Evolutionary conservation across 2,797 vertebrate species (phyloP), one percentile per base, ranked within the genome.

Genomic region (Syngnathus acus): DNA sequence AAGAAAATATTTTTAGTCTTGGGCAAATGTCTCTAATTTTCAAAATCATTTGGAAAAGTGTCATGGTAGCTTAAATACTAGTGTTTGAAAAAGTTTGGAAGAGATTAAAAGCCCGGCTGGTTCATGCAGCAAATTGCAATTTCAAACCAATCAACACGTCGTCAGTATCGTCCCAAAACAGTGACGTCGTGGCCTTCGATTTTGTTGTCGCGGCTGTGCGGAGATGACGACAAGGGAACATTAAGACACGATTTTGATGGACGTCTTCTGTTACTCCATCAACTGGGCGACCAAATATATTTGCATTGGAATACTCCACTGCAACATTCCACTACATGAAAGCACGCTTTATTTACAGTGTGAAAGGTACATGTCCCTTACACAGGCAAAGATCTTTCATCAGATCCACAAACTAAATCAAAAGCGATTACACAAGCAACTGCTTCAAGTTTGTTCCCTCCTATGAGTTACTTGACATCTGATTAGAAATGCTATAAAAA

Each of bases 121-220:
- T 61, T 61, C 19, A n/a, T 42, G 17, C 21, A 11, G 19, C 19
- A 61, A 61, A 21, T 42, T n/a, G 17, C n/a, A 40, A 21, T 60
- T 40, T 61, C 40, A 61, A 42, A 10, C 19, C 59, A 42, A n/a
- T 40, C 59, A 61, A 57, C 54, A 57, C n/a, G 50, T 53, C 50
- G 8, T 53, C 55, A 1, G 14, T 37, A 16, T 58, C 55, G 55
- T 58, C 32, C 55, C 55, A 58, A 58, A 58, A 58, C 17, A 55
- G 21, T 54, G 51, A 57, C 53, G 26, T 58, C 17, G 32, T 57
- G 54, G 54, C 14, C 32, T 37, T 58, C 55, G 32, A 61, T 10
- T 42, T 13, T 39, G 10, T 6, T 40, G 17, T 61, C 8, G 7
- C 6, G 19, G 38, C 4, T 59, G 7, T 17, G 37, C 37, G 10